Conservation (phyloP, 2,113 vertebrate genomes). For the Candoia aspera region DNA sequence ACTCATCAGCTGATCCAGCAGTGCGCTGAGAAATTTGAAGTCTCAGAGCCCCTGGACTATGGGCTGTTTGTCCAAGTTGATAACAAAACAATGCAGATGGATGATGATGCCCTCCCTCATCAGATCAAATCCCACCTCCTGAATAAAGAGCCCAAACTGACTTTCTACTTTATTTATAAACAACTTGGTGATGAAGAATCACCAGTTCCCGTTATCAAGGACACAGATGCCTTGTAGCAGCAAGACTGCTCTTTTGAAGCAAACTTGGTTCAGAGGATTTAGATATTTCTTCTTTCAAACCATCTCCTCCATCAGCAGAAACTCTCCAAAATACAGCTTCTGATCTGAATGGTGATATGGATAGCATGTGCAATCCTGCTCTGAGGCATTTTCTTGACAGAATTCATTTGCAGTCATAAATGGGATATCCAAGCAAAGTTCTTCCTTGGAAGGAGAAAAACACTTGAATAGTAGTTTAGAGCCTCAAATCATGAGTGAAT, state of each 20-base stretch:
- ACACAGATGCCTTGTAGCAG: slow-evolving; percentile 71
- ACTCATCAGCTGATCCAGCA: slow-evolving; percentile 80
- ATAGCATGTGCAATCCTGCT: slow-evolving; percentile 28
- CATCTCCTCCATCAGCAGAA: slow-evolving; percentile 28
- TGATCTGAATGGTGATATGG: not conserved
- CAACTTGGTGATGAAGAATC: slow-evolving; percentile 58
- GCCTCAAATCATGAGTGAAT: not conserved
- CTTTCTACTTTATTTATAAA: slow-evolving; percentile 92
- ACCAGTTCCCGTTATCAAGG: slow-evolving; percentile 64
- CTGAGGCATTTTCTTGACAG: slow-evolving; percentile 7
- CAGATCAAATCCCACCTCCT: slow-evolving; percentile 83
- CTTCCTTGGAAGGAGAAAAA: slow-evolving; percentile 35
- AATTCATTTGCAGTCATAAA: slow-evolving; percentile 41
- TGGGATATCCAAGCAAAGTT: slow-evolving; percentile 40
- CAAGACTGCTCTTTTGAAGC: fast-evolving
- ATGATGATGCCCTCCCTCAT: slow-evolving; percentile 82
- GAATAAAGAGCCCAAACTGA: slow-evolving; percentile 78
- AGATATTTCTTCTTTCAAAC: slow-evolving; percentile 26
- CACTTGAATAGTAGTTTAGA: not conserved
- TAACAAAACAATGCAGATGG: slow-evolving; percentile 74
- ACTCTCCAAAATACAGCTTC: not conserved
- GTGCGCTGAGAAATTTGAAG: slow-evolving; percentile 89
- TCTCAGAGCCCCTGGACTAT: slow-evolving; percentile 72
- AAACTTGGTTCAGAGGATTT: slow-evolving; percentile 36
- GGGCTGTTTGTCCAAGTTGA: slow-evolving; percentile 83